These are phyloP conservation scores for Sebastes minor DNA, from an alignment of 2,797 vertebrate genomes.

Conservation along the genomic window DNA sequence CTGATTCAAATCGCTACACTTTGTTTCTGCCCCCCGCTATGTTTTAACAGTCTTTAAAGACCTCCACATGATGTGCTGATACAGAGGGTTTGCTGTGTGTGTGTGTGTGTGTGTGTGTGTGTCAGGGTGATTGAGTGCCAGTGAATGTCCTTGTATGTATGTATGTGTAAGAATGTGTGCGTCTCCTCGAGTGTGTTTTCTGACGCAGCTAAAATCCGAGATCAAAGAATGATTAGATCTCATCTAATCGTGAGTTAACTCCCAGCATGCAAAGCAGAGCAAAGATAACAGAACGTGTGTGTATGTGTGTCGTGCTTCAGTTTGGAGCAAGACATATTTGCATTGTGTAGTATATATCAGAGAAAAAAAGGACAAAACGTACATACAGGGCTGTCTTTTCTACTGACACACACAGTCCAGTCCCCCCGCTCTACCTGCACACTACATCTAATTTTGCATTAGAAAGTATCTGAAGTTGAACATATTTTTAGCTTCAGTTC, in stretches of 20 bases:
- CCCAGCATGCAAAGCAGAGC: slow-evolving; percentile 31
- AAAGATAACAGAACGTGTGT: neutral
- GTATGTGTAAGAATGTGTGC: neutral
- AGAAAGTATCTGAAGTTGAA: slow-evolving; percentile 18
- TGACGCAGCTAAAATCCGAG: slow-evolving; percentile 46
- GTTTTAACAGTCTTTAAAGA: slow-evolving; percentile 3
- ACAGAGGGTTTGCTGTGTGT: neutral
- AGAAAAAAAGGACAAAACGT: neutral
- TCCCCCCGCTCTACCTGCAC: neutral
- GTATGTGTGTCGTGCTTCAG: neutral
- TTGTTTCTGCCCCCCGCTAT: neutral
- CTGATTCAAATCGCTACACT: neutral
- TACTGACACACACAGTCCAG: neutral
- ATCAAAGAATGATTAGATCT: slow-evolving; percentile 52
- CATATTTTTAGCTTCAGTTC: slow-evolving; percentile 24
- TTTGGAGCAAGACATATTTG: neutral
- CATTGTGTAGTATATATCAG: neutral
- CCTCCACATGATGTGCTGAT: slow-evolving; percentile 12
- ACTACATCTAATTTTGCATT: slow-evolving; percentile 12
- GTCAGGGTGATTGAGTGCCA: slow-evolving; percentile 1
- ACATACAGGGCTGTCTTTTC: neutral
- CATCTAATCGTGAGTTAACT: slow-evolving; percentile 46
- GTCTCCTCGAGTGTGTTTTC: slow-evolving; percentile 13
- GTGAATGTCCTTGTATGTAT: slow-evolving; percentile 19
- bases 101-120: neutral